Base-by-base conservation (phyloP, 2,797 vertebrate species). In the Bryconaethiops microstoma region DNA sequence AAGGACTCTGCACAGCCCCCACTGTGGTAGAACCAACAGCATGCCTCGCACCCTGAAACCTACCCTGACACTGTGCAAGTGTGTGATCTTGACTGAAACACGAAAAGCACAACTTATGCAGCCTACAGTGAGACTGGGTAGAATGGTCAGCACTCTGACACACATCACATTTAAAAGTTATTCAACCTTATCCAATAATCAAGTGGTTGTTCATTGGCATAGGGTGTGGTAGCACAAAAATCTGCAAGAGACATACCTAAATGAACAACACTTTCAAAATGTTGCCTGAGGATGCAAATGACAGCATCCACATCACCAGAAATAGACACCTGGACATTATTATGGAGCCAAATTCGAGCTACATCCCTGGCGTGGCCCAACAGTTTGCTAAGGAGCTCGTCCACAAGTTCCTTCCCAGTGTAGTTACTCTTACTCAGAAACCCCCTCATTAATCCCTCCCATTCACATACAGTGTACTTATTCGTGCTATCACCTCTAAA, bases 401-500 rank as follows among this genome's bases (percentile, higher is more conserved):
- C 5, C 2, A 77, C 7, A n/a, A 81, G 70, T 29, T 86, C 85
- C 9, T 42, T 40, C 6, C 80, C 8, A 0, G n/a, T 42, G 62
- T 23, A 67, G 0, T 57, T 60, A 21, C 29, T n/a, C 39, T 83
- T 88, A 1, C 35, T 76, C 48, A 89, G 77, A 23, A 87, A 86
- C 0, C 54, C 40, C 23, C 79, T 57, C 86, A 86, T 85, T 5
- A 86, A 19, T 5, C 85, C 78, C 54, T 83, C 62, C 85, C 80
- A 84, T 25, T 88, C 84, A 29, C 42, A 23, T 1, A 90, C 35
- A 10, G 76, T 67, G 25, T 45, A 77, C 54, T 84, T 88, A 50
- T 88, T 84, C 0, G 84, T 72, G 12, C 59, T 19, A 39, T 88
- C 82, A 9, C 83, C 85, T 2, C 80, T 80, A 29, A 88, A 88